Conservation (phyloP, 2,888 invertebrate genomes). For the Cremastobaeus sp. region DNA sequence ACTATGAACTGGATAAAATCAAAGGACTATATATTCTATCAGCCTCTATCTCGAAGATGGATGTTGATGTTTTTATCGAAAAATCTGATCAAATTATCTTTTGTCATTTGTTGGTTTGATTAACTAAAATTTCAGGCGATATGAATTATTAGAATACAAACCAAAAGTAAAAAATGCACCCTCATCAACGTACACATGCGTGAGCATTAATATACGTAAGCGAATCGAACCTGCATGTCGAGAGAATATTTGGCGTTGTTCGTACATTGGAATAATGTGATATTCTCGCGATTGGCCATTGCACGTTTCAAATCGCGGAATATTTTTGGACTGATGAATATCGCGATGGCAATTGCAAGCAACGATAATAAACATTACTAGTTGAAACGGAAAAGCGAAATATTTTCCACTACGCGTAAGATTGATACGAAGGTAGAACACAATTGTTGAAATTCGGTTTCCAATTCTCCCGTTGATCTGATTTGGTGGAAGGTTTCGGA, state of each 20-base stretch:
- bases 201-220: constrained; percentile 59
- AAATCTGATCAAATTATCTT: constrained; percentile 27
- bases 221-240: constrained; percentile 48
- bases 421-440: constrained; percentile 21
- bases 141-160: constrained; percentile 23
- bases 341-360: constrained; percentile 56
- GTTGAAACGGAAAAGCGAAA: constrained; percentile 60
- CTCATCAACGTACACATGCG: constrained; percentile 43
- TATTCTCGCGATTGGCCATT: constrained; percentile 55
- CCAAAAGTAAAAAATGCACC: constrained; percentile 24
- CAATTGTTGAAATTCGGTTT: constrained; percentile 57
- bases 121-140: constrained; percentile 26
- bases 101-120: constrained; percentile 34
- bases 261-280: constrained; percentile 46
- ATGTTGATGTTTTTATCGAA: too few species aligned
- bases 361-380: constrained; percentile 50
- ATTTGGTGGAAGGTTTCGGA: constrained; percentile 25
- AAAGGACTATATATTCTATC: too few species aligned
- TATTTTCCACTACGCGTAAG: constrained; percentile 68
- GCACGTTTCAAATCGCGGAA: constrained; percentile 45
- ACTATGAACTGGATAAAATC: too few species aligned
- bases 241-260: constrained; percentile 53
- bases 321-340: constrained; percentile 55
- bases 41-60: too few species aligned
- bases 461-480: constrained; percentile 32